Evolutionary conservation across 2,797 vertebrate genomes (phyloP), one percentile per base, ranked within the genome.

Genomic region (Gallinago solitaria): DNA sequence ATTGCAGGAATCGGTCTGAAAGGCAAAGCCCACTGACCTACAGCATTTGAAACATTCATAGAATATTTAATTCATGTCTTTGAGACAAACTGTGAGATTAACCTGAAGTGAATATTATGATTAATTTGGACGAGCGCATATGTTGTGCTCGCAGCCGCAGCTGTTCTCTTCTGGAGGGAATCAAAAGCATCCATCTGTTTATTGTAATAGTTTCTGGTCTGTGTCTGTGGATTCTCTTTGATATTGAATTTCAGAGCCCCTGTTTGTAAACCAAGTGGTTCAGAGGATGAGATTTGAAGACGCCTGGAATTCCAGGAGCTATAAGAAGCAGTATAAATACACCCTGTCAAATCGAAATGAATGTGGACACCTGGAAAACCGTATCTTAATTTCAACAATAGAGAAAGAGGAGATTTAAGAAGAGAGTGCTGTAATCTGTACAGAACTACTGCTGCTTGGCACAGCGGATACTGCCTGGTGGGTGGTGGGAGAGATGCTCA

Each of bases 131-230:
- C 41, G 61, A 69, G 50, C 33, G 56, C 41, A 16, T 83, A 60
- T 87, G 86, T 76, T 94, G 70, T 65, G 63, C 67, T 78, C 43
- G n/a, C 57, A 57, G 3, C 35, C 61, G 67, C 83, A 78, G 56
- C 87, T 88, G 92, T 53, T 82, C 45, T 56, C 74, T 76, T 68
- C 89, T 92, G 87, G 65, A 85, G 63, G 70, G 65, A 87, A 65
- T 60, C 50, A 51, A 27, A 69, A 73, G 20, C 60, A 24, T 61
- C 81, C 63, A 50, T 59, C 82, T 81, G 61, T 57, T 78, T 75
- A 32, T 56, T 65, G 27, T 41, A 48, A 45, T 45, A 35, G 54
- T n/a, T 81, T 59, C 54, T 18, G 20, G 28, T 11, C 59, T 87
- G 20, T 25, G 53, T n/a, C 6, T 41, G 2, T 25, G 39, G 56